Base-by-base conservation (phyloP, 1,140 invertebrate species). In the Dryas iulia region DNA sequence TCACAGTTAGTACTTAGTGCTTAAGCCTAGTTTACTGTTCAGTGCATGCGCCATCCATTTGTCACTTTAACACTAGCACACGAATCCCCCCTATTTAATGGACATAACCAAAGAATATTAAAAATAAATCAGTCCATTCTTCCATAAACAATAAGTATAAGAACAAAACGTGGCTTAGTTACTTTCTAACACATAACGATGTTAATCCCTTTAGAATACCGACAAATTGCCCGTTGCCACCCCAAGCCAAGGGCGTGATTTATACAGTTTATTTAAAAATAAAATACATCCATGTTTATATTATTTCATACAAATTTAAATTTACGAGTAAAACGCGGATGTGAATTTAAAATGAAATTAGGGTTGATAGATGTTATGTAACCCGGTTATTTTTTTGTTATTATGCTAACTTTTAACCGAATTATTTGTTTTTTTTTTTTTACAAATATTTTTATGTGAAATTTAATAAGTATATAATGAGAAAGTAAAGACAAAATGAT, bases 171-270 rank as follows among this genome's bases (percentile, higher is more conserved):
- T 67, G 74, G 81, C 80, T 84, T 82, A 82, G 69, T 69, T 67
- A 79, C 78, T 78, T 76, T 78, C 72, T 76, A 77, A 76, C 72
- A 59, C 33, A 73, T 84, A 83, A 84, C 81, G 82, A 79, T 67
- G 63, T 64, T 86, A 84, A 86, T 81, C 84, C 73, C 59, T 64
- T 26, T 78, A 73, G 63, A 77, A 74, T 78, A 68, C 72, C 73
- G 77, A 79, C 79, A 81, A 81, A 79, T 84, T 79, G 79, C 62
- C 66, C 73, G 69, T 70, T 58, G 54, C 61, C 65, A 73, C 72
- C 71, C 75, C 64, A 60, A 61, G 63, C 61, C 12, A 47, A 47
- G 31, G 21, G 47, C 53, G 35, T 68, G 67, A 78, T 66, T 74
- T 73, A 66, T 78, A 70, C 59, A 59, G 60, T 70, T 31, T 69